Conservation (phyloP, 2,113 vertebrate genomes). For the Hippopotamus amphibius region DNA sequence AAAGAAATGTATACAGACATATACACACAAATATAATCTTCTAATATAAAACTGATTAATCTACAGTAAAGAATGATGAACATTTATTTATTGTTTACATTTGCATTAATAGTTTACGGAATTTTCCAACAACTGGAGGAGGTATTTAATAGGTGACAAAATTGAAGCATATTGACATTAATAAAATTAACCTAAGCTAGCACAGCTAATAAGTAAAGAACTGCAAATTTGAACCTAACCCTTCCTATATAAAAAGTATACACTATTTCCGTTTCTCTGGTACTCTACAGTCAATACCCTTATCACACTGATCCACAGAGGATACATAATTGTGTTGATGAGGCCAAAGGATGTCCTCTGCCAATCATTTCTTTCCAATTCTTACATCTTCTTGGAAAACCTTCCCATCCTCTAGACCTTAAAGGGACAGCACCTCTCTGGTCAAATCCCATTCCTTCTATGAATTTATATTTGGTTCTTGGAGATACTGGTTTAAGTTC, state of each 20-base stretch:
- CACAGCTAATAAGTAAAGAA: background rate
- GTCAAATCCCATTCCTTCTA: background rate
- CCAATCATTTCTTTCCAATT: background rate
- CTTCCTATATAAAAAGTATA: background rate
- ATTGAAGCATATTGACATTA: background rate
- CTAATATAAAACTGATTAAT: background rate
- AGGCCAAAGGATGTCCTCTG: background rate
- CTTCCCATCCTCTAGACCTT: background rate
- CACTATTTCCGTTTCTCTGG: background rate
- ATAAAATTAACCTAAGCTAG: background rate
- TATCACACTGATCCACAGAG: background rate
- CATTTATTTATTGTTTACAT: background rate
- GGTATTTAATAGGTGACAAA: background rate
- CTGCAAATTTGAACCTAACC: background rate
- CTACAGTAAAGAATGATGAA: background rate
- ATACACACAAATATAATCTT: background rate
- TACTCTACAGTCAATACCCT: background rate
- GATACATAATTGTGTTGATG: background rate
- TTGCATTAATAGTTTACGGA: background rate
- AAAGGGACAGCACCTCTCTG: background rate
- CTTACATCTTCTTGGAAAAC: background rate
- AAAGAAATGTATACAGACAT: background rate
- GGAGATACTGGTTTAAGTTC: background rate
- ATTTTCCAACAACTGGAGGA: background rate
- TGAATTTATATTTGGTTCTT: background rate